Conservation (phyloP, 2,797 vertebrate species). For the Adelosebastes latens region DNA sequence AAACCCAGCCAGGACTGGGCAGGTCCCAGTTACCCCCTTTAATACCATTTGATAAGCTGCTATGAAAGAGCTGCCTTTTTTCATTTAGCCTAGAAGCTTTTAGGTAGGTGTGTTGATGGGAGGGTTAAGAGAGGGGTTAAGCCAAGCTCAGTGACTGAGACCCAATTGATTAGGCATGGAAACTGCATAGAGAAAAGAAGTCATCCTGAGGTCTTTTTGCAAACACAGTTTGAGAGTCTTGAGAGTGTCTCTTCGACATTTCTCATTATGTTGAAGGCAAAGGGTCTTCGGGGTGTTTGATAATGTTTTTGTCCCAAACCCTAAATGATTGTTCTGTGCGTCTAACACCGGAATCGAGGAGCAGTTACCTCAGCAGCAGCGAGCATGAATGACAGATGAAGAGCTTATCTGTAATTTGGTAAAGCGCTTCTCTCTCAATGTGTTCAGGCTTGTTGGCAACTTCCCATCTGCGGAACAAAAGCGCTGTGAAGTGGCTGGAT, state of each 20-base stretch:
- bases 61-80: slow-evolving; percentile 74
- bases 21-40: slow-evolving; percentile 66
- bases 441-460: slow-evolving; percentile 84
- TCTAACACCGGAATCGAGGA: slow-evolving; percentile 67
- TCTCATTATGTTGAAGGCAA: slow-evolving; percentile 57
- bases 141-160: slow-evolving; percentile 53
- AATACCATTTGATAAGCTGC: slow-evolving; percentile 79
- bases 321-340: slow-evolving; percentile 53
- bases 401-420: slow-evolving; percentile 86
- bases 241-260: slow-evolving; percentile 32
- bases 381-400: slow-evolving; percentile 79
- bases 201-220: slow-evolving; percentile 25
- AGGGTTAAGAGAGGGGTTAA: slow-evolving; percentile 72
- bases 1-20: slow-evolving; percentile 66
- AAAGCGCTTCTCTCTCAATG: slow-evolving; percentile 78
- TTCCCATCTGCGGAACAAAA: slow-evolving; percentile 79
- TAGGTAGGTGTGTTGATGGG: slow-evolving; percentile 73
- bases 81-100: slow-evolving; percentile 64
- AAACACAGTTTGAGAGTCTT: slow-evolving; percentile 30
- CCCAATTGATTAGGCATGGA: slow-evolving; percentile 70
- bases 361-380: slow-evolving; percentile 72
- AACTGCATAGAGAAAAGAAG: slow-evolving; percentile 35
- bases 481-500: slow-evolving; percentile 78
- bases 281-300: slow-evolving; percentile 47
- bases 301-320: slow-evolving; percentile 64